Percentiles rank a stretch among this genome's conserved stretches.
Conservation (phyloP, 2,888 invertebrate species). For the Tinea pellionella region DNA sequence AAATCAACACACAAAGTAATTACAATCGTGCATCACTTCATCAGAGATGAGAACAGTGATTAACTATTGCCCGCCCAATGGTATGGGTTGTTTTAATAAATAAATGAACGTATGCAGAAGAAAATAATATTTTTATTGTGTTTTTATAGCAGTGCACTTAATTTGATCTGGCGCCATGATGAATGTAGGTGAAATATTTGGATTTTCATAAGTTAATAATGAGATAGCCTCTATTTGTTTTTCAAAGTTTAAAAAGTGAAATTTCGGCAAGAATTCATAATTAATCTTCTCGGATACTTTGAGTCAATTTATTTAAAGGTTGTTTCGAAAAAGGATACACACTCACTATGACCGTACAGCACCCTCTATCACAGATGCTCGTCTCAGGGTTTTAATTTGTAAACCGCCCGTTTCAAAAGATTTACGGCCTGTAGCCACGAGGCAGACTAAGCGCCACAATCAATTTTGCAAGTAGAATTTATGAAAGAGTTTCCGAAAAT, state of each 20-base stretch:
- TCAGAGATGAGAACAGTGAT: constrained; percentile 63
- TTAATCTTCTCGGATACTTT: neutral
- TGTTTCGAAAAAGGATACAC: neutral
- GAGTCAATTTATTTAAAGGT: neutral
- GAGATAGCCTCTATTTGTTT: neutral
- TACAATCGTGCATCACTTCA: constrained; percentile 60
- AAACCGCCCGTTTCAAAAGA: constrained; percentile 46
- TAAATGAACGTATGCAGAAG: constrained; percentile 20
- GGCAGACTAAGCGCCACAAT: constrained; percentile 44
- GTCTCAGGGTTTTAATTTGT: constrained; percentile 44
- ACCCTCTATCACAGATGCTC: constrained; percentile 44
- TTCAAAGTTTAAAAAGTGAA: neutral
- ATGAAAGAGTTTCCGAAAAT: neutral
- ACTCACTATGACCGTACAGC: neutral
- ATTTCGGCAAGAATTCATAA: neutral
- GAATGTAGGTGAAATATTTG: neutral
- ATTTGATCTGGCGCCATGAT: neutral
- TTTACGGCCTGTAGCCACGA: constrained; percentile 41
- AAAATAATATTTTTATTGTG: constrained; percentile 23
- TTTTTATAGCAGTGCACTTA: neutral
- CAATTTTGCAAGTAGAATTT: constrained; percentile 43
- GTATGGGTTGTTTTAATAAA: constrained; percentile 13
- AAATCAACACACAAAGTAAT: constrained; percentile 67
- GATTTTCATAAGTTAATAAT: no score
- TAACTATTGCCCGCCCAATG: constrained; percentile 24